Base-by-base conservation (phyloP, 2,888 invertebrate species). In the Cylindroiulus punctatus region DNA sequence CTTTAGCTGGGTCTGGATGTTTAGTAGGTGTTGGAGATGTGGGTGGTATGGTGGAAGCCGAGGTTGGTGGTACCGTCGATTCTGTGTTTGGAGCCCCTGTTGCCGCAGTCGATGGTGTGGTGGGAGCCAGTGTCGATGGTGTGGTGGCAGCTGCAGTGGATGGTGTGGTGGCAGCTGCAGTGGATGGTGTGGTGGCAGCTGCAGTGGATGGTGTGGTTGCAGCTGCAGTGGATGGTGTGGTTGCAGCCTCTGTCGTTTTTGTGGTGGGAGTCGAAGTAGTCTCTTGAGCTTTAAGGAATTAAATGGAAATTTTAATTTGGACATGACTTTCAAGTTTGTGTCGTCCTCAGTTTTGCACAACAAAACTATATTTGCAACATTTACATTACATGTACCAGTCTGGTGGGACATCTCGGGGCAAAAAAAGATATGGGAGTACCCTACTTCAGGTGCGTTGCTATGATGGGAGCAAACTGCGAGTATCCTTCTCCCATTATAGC, bases 41-140 rank as follows among this genome's bases (percentile, higher is more conserved):
- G 2, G 84, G 82, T 19, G 12, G 30, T 83, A 57, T 84, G 12
- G 86, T 84, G 2, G 83, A 10, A 84, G 82, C n/a, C 4, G 76
- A 22, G 7, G 86, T 2, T 5, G 14, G 12, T 30, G 30, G 44
- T 22, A 12, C 36, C 30, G 86, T n/a, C n/a, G n/a, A n/a, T n/a
- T n/a, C 10, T 8, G 86, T 81, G n/a, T 17, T 82, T 7, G 82
- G 42, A 14, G 44, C 10, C 4, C 5, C 86, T n/a, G 86, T 36
- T 4, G 86, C 81, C 12, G 7, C 1, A 0, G 85, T 14, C 1
- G 36, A 0, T 81, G 22, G 4, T 26, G 85, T 22, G 1, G 85
- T 76, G 3, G 32, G 30, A 14, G 81, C 0, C 17, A 26, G 22
- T 26, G 32, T 32, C 81, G 32, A 14, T 19, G 81, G 84, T 0